phyloP scores from a whole-genome alignment of 2,888 invertebrate species.

The Crioceris asparagi region DNA sequence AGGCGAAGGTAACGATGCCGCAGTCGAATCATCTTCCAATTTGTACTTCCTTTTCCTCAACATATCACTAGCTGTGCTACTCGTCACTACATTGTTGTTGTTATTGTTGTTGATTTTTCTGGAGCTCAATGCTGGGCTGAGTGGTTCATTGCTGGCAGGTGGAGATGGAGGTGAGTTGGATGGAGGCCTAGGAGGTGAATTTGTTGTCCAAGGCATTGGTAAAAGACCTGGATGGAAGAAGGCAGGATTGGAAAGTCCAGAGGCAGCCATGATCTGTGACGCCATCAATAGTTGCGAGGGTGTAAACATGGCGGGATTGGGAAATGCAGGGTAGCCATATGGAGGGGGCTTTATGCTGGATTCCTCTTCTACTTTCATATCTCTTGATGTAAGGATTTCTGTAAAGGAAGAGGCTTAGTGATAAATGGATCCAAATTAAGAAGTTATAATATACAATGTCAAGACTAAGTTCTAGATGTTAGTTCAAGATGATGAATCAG shows the following conservation, averaged over 20 bases:
- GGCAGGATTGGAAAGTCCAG: constrained; percentile 48
- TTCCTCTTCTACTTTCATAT: no score
- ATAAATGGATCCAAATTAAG: no score
- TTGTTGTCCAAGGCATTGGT: constrained; percentile 41
- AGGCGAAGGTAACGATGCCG: constrained; percentile 41
- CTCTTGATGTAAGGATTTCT: no score
- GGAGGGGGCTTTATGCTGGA: constrained; percentile 35
- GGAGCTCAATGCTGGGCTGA: constrained; percentile 34
- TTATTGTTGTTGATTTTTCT: constrained; percentile 34
- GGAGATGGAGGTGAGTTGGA: constrained; percentile 39
- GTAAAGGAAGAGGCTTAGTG: no score
- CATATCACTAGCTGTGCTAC: constrained; percentile 32
- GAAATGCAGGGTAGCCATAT: constrained; percentile 41
- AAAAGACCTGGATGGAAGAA: constrained; percentile 54
- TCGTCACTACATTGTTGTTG: constrained; percentile 35
- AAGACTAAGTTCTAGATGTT: no score
- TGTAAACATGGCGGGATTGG: constrained; percentile 38
- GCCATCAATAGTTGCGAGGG: constrained; percentile 42
- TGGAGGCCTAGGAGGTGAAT: constrained; percentile 40
- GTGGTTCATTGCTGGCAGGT: constrained; percentile 34
- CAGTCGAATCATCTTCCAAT: constrained; percentile 25
- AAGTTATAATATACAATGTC: no score
- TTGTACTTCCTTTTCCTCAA: constrained; percentile 27
- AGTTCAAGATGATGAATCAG: no score
- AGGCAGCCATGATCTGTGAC: constrained; percentile 43